phyloP scores from a whole-genome alignment of 2,797 vertebrate species.

The Parauchenoglanis punctatus region DNA sequence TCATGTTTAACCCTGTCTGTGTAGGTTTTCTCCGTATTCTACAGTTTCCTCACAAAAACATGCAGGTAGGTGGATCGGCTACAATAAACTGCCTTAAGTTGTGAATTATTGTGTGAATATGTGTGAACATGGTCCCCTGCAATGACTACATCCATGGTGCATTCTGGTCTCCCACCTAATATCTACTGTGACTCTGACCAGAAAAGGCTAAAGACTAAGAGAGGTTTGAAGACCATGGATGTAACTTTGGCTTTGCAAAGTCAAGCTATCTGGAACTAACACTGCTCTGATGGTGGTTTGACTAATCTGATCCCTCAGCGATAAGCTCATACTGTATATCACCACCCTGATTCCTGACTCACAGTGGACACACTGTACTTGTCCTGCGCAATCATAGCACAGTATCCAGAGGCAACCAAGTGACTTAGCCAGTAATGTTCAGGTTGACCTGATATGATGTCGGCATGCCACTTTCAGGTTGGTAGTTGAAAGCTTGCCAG shows the following conservation, averaged over 20 bases:
- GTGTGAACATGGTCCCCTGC: background rate
- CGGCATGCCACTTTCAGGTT: background rate
- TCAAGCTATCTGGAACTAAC: conserved; percentile 1
- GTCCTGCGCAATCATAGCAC: background rate
- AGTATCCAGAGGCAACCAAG: background rate
- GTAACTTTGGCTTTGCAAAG: background rate
- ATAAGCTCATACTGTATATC: background rate
- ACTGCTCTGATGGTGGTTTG: background rate
- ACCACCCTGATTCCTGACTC: background rate
- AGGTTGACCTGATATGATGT: background rate
- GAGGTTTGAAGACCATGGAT: background rate
- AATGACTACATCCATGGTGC: background rate
- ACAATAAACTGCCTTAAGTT: background rate
- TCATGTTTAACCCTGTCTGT: background rate
- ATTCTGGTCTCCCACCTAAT: background rate
- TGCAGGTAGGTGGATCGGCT: background rate
- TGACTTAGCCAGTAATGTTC: background rate
- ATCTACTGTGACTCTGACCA: background rate
- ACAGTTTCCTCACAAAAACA: background rate
- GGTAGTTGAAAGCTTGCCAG: background rate
- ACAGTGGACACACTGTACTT: background rate
- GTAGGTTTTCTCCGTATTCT: background rate
- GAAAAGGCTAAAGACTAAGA: background rate
- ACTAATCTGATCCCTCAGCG: background rate
- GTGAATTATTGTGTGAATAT: background rate